A percentile compares a stretch with the other conserved stretches of the same genome.
Conservation (phyloP, 1,140 invertebrate genomes). For the Chionoecetes opilio region DNA sequence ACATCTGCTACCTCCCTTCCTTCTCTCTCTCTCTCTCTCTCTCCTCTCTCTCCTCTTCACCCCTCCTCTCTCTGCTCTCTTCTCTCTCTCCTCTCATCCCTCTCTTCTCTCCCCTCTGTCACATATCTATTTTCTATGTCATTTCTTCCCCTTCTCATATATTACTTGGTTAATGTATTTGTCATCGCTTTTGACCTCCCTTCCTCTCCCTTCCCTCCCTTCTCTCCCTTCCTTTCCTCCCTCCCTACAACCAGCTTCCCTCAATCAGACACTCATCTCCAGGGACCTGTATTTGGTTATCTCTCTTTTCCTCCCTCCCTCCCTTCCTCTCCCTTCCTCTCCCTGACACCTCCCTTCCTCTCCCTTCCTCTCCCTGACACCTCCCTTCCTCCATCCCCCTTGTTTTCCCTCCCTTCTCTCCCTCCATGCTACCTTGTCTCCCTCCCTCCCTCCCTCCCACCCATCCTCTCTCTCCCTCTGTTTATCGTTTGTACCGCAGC, state of each 20-base stretch:
- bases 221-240: neutral
- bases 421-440: too few species aligned
- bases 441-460: slow-evolving; percentile 20
- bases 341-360: neutral
- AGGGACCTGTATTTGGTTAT: slow-evolving; percentile 22
- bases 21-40: slow-evolving; percentile 18
- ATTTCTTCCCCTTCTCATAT: slow-evolving; percentile 7
- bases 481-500: neutral
- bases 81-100: neutral
- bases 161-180: slow-evolving; percentile 12
- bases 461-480: neutral
- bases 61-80: too few species aligned
- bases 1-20: neutral
- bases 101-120: neutral
- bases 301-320: slow-evolving; percentile 17
- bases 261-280: neutral
- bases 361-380: slow-evolving; percentile 9
- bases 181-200: slow-evolving; percentile 40
- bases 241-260: slow-evolving; percentile 34
- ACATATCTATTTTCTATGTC: neutral
- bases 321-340: neutral
- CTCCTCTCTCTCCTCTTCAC: neutral
- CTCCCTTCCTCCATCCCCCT: neutral
- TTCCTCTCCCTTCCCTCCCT: neutral
- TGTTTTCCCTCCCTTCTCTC: neutral